A percentile compares a stretch with the other conserved stretches of the same genome.
Evolutionary conservation across 92 coral and sea anemone genomes (phyloP).

Genomic region (Desmophyllum pertusum): DNA sequence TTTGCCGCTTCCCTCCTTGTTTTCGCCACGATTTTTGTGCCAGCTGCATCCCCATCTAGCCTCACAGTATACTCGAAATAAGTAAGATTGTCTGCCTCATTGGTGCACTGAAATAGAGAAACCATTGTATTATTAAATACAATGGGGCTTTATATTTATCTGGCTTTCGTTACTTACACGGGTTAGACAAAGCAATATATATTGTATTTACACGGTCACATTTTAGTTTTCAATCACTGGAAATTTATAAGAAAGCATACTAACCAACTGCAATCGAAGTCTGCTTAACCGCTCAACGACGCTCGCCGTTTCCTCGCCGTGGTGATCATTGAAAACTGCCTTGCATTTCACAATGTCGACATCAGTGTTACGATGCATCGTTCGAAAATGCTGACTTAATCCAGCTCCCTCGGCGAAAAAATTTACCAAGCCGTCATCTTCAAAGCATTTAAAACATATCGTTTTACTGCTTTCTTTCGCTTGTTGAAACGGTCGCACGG

Average conservation of each 20-base stretch:
- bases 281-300: background rate
- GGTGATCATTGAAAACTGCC: background rate
- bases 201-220: too few species aligned
- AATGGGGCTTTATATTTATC: too few species aligned
- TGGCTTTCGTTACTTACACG: background rate
- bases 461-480: background rate
- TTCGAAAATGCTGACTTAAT: background rate
- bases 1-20: background rate
- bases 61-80: background rate
- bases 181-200: background rate
- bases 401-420: background rate
- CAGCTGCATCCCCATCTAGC: background rate
- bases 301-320: background rate
- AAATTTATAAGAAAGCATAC: background rate
- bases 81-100: background rate
- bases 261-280: background rate
- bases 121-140: too few species aligned
- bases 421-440: background rate
- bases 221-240: background rate
- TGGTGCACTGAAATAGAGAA: background rate
- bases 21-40: background rate
- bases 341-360: background rate
- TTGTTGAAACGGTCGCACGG: background rate
- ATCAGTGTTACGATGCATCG: background rate
- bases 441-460: too few species aligned